A percentile compares a stretch with the other conserved stretches of the same genome.
Conservation (phyloP, 2,113 vertebrate genomes). For the Nerophis lumbriciformis region DNA sequence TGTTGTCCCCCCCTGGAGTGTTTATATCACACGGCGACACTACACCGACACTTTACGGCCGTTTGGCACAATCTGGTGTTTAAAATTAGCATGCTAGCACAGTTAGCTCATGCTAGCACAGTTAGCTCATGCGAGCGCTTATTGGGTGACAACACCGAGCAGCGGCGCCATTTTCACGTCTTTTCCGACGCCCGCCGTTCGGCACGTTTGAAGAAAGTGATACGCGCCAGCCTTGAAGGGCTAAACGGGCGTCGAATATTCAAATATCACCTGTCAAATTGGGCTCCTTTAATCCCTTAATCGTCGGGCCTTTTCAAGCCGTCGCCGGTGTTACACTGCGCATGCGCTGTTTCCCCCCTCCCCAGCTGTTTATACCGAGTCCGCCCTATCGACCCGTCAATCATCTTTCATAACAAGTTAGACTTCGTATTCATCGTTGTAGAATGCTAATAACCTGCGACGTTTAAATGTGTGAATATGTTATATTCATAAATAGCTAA, state of each 20-base stretch:
- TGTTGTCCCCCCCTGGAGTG: neutral
- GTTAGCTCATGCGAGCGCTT: neutral
- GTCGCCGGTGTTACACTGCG: constrained; percentile 66
- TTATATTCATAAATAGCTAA: too few relatives aligned
- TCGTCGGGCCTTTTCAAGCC: constrained; percentile 60
- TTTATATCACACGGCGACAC: neutral
- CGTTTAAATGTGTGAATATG: neutral
- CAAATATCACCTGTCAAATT: constrained; percentile 64
- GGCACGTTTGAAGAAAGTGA: neutral
- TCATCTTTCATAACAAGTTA: neutral
- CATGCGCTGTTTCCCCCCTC: constrained; percentile 31
- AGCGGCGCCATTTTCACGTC: neutral
- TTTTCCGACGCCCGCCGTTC: neutral
- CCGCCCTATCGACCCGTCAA: too few relatives aligned
- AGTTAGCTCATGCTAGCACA: constrained; percentile 24
- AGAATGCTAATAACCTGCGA: neutral
- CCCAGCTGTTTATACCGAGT: too few relatives aligned
- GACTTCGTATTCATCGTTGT: neutral
- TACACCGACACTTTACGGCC: neutral
- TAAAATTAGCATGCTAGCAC: constrained; percentile 19
- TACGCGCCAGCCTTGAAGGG: neutral
- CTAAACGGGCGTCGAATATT: neutral
- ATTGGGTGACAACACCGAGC: neutral
- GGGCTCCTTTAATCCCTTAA: constrained; percentile 59
- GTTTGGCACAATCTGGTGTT: neutral